Percentiles rank a stretch among this genome's conserved stretches.
Conservation (phyloP, 2,888 invertebrate species). For the Polymixis lichenea region DNA sequence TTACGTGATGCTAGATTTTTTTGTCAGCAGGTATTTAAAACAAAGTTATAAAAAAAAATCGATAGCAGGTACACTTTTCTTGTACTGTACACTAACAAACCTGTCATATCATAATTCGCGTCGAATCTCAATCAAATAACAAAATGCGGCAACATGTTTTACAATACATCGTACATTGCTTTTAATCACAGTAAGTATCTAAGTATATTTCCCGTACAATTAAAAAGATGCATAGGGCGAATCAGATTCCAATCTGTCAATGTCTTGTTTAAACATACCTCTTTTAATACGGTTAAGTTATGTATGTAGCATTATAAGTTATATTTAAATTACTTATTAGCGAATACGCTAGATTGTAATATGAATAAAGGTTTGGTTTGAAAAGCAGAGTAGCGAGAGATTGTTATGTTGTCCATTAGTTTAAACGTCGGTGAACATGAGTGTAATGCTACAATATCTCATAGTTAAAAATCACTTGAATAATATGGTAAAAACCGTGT, state of each 20-base stretch:
- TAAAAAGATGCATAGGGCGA: not conserved
- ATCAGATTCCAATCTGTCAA: not conserved
- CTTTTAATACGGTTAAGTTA: not conserved
- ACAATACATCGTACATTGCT: not conserved
- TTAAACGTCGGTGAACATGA: not conserved
- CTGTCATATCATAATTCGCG: not conserved
- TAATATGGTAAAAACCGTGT: too few species aligned
- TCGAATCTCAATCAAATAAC: not conserved
- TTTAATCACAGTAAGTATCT: not conserved
- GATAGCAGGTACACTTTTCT: not conserved
- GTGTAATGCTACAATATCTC: too few species aligned
- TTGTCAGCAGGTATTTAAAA: not conserved
- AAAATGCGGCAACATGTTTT: not conserved
- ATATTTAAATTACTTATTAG: not conserved
- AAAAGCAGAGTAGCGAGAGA: not conserved
- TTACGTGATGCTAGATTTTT: not conserved
- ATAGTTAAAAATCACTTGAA: too few species aligned
- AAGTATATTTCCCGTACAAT: not conserved
- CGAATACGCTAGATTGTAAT: not conserved
- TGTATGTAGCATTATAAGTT: not conserved
- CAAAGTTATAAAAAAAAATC: not conserved
- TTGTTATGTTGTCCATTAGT: not conserved
- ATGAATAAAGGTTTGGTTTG: not conserved
- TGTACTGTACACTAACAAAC: not conserved
- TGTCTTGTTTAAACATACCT: not conserved